Conservation (phyloP, 1,140 invertebrate species). For the Lepidostoma basale region DNA sequence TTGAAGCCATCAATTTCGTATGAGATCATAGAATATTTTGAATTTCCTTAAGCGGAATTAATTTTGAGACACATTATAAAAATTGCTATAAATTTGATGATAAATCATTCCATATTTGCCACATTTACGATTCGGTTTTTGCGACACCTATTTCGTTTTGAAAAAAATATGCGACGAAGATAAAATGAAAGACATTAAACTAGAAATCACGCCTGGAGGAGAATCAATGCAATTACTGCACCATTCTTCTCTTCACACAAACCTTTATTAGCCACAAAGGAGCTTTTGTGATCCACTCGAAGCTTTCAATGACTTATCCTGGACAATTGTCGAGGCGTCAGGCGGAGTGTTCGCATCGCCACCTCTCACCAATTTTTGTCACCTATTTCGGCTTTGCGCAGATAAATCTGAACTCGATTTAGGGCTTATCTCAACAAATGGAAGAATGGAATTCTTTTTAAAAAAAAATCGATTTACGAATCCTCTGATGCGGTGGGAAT, state of each 20-base stretch:
- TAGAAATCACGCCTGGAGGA: slow-evolving; percentile 27
- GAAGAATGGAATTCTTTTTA: slow-evolving; percentile 1
- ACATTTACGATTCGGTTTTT: no score
- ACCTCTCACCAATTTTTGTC: slow-evolving; percentile 7
- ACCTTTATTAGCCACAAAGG: slow-evolving; percentile 13
- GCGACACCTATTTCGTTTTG: no score
- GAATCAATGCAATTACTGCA: slow-evolving; percentile 32
- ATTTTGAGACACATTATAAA: no score
- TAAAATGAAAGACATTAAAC: slow-evolving; percentile 10
- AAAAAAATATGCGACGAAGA: no score
- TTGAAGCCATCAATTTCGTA: no score
- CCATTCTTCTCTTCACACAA: slow-evolving; percentile 17
- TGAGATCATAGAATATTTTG: no score
- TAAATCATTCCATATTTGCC: no score
- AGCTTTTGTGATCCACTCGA: slow-evolving; percentile 28
- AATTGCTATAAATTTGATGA: no score
- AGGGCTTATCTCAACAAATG: slow-evolving; percentile 7
- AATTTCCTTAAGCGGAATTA: no score
- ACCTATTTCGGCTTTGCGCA: not conserved
- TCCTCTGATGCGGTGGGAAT: not conserved
- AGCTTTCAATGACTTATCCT: not conserved
- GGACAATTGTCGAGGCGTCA: slow-evolving; percentile 6
- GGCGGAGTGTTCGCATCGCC: slow-evolving; percentile 14
- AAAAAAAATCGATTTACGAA: not conserved
- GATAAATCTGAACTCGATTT: no score